Evolutionary conservation across 2,888 invertebrate species (phyloP), one percentile per base, ranked within the genome.

Genomic region (Lottia gigantea): DNA sequence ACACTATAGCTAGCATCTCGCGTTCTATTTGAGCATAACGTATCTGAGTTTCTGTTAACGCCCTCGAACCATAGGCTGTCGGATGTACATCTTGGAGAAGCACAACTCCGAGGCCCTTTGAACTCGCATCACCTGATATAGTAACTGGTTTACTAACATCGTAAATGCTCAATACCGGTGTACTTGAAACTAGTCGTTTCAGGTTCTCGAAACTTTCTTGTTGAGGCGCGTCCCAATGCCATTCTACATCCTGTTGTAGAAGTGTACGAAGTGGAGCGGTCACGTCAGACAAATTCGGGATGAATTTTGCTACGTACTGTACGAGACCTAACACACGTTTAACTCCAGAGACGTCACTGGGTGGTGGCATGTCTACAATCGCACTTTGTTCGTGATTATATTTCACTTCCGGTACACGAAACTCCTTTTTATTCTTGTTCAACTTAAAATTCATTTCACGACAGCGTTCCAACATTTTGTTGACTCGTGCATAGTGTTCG

Each of bases 51-150:
- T 55, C 49, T 0, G 49, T 19, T 7, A 55, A 19, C n/a, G 49
- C n/a, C 19, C 76, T 64, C 45, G 71, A 71, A 6, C 73, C 68
- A 68, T 64, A 78, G 4, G 74, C 76, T 7, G 77, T 62, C 2
- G 76, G 73, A 67, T 68, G 65, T 46, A 71, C 71, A n/a, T 76
- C 66, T 62, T 78, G 77, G 2, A 75, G 78, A 62, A 77, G 76
- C 8, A 76, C 78, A 31, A 77, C 68, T 6, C 77, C 80, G 4
- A 80, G 23, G 7, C 80, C 78, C 67, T 78, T 69, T 15, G 75
- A 74, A 40, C 74, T 75, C 11, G 79, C 77, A 64, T 81, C 80
- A 46, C 76, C 75, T 15, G 72, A 68, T 2, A 77, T 40, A n/a
- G 61, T 66, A 11, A 74, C 70, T 25, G 65, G 62, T 16, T 74